A percentile compares a stretch with the other conserved stretches of the same genome.
These are phyloP conservation scores for Diarsia brunnea DNA, from an alignment of 2,888 invertebrate species.

Conservation along the genomic window DNA sequence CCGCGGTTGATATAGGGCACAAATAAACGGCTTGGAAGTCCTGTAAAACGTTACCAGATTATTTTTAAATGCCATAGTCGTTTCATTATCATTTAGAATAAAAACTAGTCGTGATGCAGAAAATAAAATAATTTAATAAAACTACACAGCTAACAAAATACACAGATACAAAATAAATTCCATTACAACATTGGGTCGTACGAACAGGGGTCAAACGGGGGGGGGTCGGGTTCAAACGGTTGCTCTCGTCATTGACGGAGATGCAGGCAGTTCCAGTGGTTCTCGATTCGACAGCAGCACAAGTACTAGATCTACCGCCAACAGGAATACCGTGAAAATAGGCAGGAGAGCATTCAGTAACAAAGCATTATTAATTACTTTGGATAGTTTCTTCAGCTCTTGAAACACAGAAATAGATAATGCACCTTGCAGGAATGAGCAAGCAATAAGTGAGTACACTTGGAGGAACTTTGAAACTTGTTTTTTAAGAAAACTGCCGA, in stretches of 20 bases:
- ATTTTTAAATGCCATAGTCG: background rate
- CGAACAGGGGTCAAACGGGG: too few species aligned
- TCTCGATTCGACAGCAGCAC: conserved; percentile 74
- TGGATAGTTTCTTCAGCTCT: conserved; percentile 29
- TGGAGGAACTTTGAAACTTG: conserved; percentile 77
- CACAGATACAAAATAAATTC: conserved; percentile 7
- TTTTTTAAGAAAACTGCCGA: conserved; percentile 65
- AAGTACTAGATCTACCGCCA: conserved; percentile 78
- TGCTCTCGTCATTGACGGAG: conserved; percentile 9
- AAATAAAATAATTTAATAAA: conserved; percentile 24
- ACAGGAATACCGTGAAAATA: conserved; percentile 75
- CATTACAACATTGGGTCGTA: background rate
- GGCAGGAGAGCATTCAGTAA: conserved; percentile 82
- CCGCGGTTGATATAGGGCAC: background rate
- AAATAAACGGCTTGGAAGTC: conserved; percentile 4
- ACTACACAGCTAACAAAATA: conserved; percentile 19
- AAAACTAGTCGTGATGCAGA: background rate
- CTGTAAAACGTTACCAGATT: background rate
- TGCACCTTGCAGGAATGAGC: conserved; percentile 72
- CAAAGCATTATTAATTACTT: conserved; percentile 61
- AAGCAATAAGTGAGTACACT: conserved; percentile 76
- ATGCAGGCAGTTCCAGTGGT: conserved; percentile 28
- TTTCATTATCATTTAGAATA: background rate
- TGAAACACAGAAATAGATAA: conserved; percentile 50
- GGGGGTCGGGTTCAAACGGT: background rate